Base-by-base conservation (phyloP, 64 coral and sea anemone species). In the Stylophora pistillata region DNA sequence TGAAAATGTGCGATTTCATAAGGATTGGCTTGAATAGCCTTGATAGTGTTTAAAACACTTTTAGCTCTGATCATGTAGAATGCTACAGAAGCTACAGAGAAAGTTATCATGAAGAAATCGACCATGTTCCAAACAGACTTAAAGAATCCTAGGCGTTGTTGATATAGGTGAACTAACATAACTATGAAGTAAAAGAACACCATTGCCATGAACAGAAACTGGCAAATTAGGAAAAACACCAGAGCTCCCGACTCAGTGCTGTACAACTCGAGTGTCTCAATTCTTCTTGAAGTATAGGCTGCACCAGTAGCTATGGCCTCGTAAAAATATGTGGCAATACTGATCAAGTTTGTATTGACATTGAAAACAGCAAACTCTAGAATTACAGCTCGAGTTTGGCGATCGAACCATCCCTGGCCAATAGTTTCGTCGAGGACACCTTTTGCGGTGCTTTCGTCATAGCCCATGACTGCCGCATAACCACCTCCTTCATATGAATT, bases 281-380 rank as follows among this genome's bases (percentile, higher is more conserved):
- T 21, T 28, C 30, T 56, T 61, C 37, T 73, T 27, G 77, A 72
- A 10, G 82, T 75, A 16, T 54, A 53, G 27, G 78, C 88, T 33
- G 69, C 85, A 12, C 77, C 74, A 2, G 82, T 94, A 5, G 79
- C 64, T 20, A 74, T 34, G 10, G 71, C 74, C 54, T 94, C 93
- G 60, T 94, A 94, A 37, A 89, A 72, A 54, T 87, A 87, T 15
- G 74, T 86, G 30, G 57, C 84, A 30, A 88, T 74, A 52, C 74
- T 87, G 14, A 94, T 23, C 0, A 84, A 56, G 59, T 94, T 94
- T 52, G 84, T 72, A 58, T 88, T 90, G 13, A 56, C 60, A 33
- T 94, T 94, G 17, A 90, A 94, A 1, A 94, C 76, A 0, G 88
- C 55, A 15, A 94, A 81, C 61, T 94, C 93, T 72, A 94, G 30